Conservation (phyloP, 1,140 invertebrate species). For the Dreissena polymorpha region DNA sequence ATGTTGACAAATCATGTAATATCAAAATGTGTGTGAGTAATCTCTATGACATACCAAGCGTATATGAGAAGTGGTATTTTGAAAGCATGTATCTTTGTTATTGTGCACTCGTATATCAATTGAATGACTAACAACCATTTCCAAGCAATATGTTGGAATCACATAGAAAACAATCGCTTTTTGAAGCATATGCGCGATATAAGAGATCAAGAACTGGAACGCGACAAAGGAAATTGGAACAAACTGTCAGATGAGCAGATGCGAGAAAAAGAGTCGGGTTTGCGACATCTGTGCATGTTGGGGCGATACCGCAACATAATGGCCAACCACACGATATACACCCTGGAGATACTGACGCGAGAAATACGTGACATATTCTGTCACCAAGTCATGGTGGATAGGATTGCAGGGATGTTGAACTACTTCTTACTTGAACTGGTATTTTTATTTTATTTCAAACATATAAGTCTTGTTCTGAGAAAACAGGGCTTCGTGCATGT, state of each 20-base stretch:
- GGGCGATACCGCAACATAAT: constrained; percentile 96
- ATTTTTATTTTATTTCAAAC: constrained; percentile 75
- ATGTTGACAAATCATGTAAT: no score
- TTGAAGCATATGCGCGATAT: constrained; percentile 80
- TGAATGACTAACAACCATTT: no score
- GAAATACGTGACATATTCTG: constrained; percentile 93
- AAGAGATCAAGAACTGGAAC: constrained; percentile 78
- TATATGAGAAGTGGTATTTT: no score
- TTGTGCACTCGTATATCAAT: no score
- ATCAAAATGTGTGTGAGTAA: no score
- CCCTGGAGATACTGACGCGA: constrained; percentile 89
- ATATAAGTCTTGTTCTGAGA: no score
- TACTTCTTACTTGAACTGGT: constrained; percentile 95
- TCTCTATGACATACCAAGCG: no score
- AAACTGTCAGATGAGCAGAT: constrained; percentile 85
- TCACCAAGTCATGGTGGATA: constrained; percentile 94
- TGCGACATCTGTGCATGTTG: constrained; percentile 91
- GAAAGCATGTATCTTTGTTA: no score
- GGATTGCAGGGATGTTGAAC: constrained; percentile 96
- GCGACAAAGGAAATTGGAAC: constrained; percentile 90
- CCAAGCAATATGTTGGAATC: no score
- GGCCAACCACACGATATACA: constrained; percentile 92
- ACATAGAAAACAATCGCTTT: background rate
- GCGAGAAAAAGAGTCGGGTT: constrained; percentile 87
- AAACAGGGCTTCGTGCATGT: no score